Evolutionary conservation across 2,797 vertebrate species (phyloP).

Genomic region (Neopelma chrysocephalum): DNA sequence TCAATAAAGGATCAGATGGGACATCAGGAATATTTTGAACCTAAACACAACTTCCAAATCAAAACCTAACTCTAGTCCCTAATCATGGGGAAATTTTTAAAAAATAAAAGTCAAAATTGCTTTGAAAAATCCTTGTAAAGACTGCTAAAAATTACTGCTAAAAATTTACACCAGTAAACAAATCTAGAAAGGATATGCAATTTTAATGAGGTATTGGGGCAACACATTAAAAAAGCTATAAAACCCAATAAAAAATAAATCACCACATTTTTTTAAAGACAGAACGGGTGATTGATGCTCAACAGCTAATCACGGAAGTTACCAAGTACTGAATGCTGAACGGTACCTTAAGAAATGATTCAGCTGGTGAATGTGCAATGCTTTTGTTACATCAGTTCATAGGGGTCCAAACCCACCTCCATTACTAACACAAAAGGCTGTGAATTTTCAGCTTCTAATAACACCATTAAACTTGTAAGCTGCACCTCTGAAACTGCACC

Average conservation of each 20-base stretch:
- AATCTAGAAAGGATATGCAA: neutral
- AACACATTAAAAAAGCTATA: neutral
- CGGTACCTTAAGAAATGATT: neutral
- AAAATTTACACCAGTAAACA: neutral
- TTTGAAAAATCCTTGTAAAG: neutral
- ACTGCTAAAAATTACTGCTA: neutral
- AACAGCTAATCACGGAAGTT: neutral
- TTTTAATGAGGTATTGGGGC: neutral
- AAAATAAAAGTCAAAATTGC: neutral
- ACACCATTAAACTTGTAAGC: neutral
- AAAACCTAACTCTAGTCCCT: neutral
- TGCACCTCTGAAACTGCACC: slow-evolving; percentile 39
- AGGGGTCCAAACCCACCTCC: neutral
- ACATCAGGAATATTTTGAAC: neutral
- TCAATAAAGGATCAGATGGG: neutral
- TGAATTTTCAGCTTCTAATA: slow-evolving; percentile 42
- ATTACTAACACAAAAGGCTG: neutral
- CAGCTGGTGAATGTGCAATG: neutral
- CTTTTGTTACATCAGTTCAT: neutral
- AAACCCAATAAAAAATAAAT: neutral
- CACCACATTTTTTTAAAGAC: neutral
- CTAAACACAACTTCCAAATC: neutral
- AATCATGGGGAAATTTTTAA: neutral
- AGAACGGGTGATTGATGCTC: neutral
- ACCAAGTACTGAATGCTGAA: neutral